Percentiles rank a stretch among this genome's conserved stretches.
Evolutionary conservation across 1,140 invertebrate species (phyloP).

Genomic region (Papilio glaucus): DNA sequence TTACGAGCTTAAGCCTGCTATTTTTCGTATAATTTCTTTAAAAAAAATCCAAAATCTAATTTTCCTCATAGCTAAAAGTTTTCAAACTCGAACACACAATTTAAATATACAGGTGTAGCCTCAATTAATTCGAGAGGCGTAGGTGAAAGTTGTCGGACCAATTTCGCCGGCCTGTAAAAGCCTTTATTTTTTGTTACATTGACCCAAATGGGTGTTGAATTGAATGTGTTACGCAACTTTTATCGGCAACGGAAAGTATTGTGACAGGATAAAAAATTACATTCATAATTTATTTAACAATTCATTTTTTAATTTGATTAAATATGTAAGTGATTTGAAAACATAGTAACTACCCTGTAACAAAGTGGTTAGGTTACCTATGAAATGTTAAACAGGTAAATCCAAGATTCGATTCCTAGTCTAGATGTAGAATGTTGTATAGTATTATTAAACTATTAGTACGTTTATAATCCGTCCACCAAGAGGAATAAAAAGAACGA

Average conservation of each 20-base stretch:
- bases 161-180: slow-evolving; percentile 12
- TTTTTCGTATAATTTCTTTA: background rate
- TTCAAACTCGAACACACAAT: background rate
- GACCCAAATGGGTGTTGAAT: slow-evolving; percentile 28
- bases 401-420: too few species aligned
- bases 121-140: slow-evolving; percentile 26
- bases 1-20: background rate
- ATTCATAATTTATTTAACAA: background rate
- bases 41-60: background rate
- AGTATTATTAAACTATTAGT: too few species aligned
- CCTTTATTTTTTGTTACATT: slow-evolving; percentile 9
- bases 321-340: too few species aligned
- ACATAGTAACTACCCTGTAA: too few species aligned
- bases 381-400: too few species aligned
- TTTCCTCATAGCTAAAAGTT: background rate
- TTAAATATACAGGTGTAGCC: background rate
- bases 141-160: slow-evolving; percentile 28
- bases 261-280: background rate
- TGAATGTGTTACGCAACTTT: slow-evolving; percentile 14
- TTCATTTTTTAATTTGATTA: background rate
- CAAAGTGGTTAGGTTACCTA: too few species aligned
- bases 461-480: too few species aligned
- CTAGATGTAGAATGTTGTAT: too few species aligned
- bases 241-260: background rate
- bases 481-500: too few species aligned